Evolutionary conservation across 1,140 invertebrate species (phyloP).

Genomic region (Micrasema minimum): DNA sequence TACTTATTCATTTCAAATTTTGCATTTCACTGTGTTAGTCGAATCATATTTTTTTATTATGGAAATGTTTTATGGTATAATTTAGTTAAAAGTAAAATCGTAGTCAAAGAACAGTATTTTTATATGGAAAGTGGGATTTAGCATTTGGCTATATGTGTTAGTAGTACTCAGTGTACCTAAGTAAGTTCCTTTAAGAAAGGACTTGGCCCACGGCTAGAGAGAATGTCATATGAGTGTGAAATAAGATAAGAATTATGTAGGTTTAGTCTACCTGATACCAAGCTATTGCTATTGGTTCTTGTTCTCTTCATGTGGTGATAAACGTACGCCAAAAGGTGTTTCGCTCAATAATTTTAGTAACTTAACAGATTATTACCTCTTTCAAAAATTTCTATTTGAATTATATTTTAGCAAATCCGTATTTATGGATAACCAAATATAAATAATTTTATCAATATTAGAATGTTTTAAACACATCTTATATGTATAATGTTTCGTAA

Average conservation of each 20-base stretch:
- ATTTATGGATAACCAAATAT: conserved; percentile 31
- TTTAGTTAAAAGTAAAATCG: conserved; percentile 56
- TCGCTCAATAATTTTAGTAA: conserved; percentile 69
- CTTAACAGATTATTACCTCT: conserved; percentile 69
- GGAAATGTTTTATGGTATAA: conserved; percentile 48
- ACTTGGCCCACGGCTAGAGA: no score
- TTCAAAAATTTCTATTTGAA: conserved; percentile 59
- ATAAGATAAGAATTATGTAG: conserved; percentile 69
- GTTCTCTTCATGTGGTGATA: conserved; percentile 62
- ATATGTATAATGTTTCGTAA: conserved; percentile 20
- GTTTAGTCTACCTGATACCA: conserved; percentile 60
- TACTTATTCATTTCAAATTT: conserved; percentile 52
- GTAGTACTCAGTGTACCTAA: conserved; percentile 50
- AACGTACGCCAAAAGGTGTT: conserved; percentile 63
- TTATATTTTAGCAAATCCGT: conserved; percentile 37
- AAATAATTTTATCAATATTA: conserved; percentile 16
- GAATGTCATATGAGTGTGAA: no score
- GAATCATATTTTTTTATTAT: conserved; percentile 52
- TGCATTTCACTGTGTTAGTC: conserved; percentile 53
- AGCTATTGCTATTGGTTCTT: conserved; percentile 46
- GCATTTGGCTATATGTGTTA: conserved; percentile 50
- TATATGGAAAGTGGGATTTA: conserved; percentile 67
- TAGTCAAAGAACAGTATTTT: conserved; percentile 71
- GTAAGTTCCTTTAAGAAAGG: no score
- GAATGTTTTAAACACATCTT: conserved; percentile 34